These are phyloP conservation scores for Drosophila bipectinata DNA, from an alignment of 1,140 invertebrate species.

Conservation along the genomic window DNA sequence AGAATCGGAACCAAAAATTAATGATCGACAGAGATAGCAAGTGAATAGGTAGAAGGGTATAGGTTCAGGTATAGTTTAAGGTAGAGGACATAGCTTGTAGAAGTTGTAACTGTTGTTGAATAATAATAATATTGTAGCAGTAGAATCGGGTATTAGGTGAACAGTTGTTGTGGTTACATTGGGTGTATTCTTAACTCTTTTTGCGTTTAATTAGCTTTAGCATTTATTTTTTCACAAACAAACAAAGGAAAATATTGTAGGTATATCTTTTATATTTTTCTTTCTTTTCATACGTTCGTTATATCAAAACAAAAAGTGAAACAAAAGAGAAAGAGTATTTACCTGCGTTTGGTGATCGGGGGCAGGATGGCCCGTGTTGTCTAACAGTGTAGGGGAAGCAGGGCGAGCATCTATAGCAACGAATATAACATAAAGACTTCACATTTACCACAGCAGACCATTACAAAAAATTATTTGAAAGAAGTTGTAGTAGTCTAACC, in stretches of 20 bases:
- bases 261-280: slow-evolving; percentile 47
- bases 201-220: slow-evolving; percentile 52
- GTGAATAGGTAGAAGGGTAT: slow-evolving; percentile 19
- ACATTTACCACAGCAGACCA: slow-evolving; percentile 85
- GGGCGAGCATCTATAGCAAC: slow-evolving; percentile 85
- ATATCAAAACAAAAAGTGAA: slow-evolving; percentile 69
- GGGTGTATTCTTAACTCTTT: slow-evolving; percentile 68
- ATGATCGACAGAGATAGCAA: slow-evolving; percentile 72
- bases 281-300: slow-evolving; percentile 57
- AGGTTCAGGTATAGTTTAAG: slow-evolving; percentile 34
- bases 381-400: slow-evolving; percentile 85
- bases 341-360: slow-evolving; percentile 84
- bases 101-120: slow-evolving; percentile 57
- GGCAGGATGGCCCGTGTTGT: slow-evolving; percentile 84
- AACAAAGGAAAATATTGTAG: slow-evolving; percentile 57
- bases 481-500: slow-evolving; percentile 78
- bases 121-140: slow-evolving; percentile 55
- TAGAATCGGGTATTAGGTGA: slow-evolving; percentile 41
- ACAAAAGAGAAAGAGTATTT: slow-evolving; percentile 84
- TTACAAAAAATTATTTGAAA: slow-evolving; percentile 84
- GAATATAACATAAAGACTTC: slow-evolving; percentile 86
- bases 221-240: slow-evolving; percentile 52
- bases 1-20: slow-evolving; percentile 59
- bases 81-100: slow-evolving; percentile 30
- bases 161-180: slow-evolving; percentile 57